A percentile compares a stretch with the other conserved stretches of the same genome.
phyloP scores from a whole-genome alignment of 2,113 vertebrate species.

The Ageneiosus marmoratus region DNA sequence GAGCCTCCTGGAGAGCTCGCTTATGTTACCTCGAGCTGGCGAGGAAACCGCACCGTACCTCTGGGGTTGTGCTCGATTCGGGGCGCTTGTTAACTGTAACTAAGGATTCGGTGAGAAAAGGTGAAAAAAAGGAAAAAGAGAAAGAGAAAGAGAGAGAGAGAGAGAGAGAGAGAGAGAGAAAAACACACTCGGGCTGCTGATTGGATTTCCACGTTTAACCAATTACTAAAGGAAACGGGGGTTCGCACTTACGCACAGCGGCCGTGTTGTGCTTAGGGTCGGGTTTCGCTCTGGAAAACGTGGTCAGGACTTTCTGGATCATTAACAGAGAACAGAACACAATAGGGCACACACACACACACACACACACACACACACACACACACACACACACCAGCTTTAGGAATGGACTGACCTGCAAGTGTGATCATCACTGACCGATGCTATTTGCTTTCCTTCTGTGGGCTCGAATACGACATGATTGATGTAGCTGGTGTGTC shows the following conservation, averaged over 20 bases:
- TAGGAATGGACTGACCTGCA: conserved; percentile 84
- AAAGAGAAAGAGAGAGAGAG: background rate
- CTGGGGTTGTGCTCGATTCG: conserved; percentile 31
- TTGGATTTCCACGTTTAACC: conserved; percentile 78
- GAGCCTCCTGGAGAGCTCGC: conserved; percentile 26
- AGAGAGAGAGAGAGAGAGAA: background rate
- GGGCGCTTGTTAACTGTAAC: conserved; percentile 43
- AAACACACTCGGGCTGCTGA: conserved; percentile 62
- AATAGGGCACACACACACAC: conserved; percentile 53
- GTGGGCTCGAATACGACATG: conserved; percentile 90
- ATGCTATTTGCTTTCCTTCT: conserved; percentile 91
- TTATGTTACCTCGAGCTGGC: conserved; percentile 39
- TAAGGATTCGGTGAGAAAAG: background rate
- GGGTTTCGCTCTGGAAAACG: conserved; percentile 73
- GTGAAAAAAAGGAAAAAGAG: conserved; percentile 7
- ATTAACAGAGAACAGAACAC: conserved; percentile 77
- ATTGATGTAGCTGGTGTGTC: conserved; percentile 93
- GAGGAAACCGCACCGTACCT: conserved; percentile 41
- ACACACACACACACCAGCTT: conserved; percentile 17
- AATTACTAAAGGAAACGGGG: conserved; percentile 72
- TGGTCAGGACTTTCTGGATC: conserved; percentile 74
- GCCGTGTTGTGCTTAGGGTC: conserved; percentile 74
- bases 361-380: conserved; percentile 20
- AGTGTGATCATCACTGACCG: conserved; percentile 96
- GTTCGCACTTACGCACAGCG: conserved; percentile 64